Conservation (phyloP, 2,797 vertebrate genomes). For the Pseudochaenichthys georgianus region DNA sequence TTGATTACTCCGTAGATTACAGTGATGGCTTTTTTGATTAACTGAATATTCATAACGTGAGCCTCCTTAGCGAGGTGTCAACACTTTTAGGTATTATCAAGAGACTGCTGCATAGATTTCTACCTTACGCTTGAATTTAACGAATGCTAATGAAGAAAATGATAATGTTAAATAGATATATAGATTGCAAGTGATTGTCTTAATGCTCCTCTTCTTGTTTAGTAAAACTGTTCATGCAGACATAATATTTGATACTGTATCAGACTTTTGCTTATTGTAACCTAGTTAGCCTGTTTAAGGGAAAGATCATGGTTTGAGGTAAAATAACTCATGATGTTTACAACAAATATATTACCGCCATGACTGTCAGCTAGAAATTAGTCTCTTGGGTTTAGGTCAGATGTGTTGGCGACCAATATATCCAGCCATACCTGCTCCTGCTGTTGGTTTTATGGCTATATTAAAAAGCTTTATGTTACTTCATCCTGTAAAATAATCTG, state of each 20-base stretch:
- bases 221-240: too few species aligned
- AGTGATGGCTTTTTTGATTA: conserved; percentile 37
- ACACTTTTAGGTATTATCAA: neutral
- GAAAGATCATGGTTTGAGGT: too few species aligned
- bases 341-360: neutral
- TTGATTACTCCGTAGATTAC: conserved; percentile 41
- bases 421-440: neutral
- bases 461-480: neutral
- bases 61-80: neutral
- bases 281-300: too few species aligned
- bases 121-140: neutral
- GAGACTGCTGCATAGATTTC: neutral
- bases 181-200: neutral
- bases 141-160: neutral
- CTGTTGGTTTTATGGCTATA: neutral
- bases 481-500: neutral
- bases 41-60: conserved; percentile 37
- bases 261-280: too few species aligned
- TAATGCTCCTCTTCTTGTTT: too few species aligned
- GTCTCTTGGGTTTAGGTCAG: neutral
- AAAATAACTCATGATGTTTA: neutral
- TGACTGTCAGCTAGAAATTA: too few species aligned
- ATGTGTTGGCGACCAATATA: neutral
- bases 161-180: neutral
- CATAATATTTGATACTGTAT: too few species aligned